phyloP scores from a whole-genome alignment of 1,140 invertebrate genomes.

The Frieseomelitta varia region DNA sequence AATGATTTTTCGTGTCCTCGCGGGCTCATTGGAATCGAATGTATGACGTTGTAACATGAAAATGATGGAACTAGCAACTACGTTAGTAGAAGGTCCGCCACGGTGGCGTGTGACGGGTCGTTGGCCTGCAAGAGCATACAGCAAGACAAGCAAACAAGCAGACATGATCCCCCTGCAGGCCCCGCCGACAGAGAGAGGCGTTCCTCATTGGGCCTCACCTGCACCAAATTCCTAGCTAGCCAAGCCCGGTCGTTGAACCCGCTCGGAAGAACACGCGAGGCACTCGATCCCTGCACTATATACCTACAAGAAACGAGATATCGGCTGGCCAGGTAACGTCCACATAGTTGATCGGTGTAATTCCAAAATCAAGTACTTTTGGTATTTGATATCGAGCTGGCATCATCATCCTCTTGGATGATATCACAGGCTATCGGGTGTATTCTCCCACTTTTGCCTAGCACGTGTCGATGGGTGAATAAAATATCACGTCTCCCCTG shows the following conservation, averaged over 20 bases:
- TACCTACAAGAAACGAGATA: slow-evolving; percentile 50
- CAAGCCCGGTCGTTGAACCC: slow-evolving; percentile 71
- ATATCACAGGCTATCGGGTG: background rate
- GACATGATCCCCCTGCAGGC: slow-evolving; percentile 70
- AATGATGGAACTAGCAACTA: slow-evolving; percentile 56
- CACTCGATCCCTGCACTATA: slow-evolving; percentile 43
- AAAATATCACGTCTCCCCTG: background rate
- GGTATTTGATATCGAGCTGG: slow-evolving; percentile 17
- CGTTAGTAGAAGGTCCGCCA: slow-evolving; percentile 57
- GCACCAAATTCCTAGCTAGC: slow-evolving; percentile 80
- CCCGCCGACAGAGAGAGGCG: slow-evolving; percentile 62
- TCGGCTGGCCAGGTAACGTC: slow-evolving; percentile 12
- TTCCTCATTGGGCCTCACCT: slow-evolving; percentile 77
- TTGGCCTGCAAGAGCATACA: slow-evolving; percentile 72
- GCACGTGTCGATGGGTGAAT: slow-evolving; percentile 12
- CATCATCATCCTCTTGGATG: slow-evolving; percentile 18
- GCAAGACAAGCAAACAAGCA: slow-evolving; percentile 65
- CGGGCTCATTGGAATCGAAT: background rate
- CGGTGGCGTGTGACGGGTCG: slow-evolving; percentile 63
- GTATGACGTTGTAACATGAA: slow-evolving; percentile 7
- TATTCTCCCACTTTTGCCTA: background rate
- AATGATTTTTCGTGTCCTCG: background rate
- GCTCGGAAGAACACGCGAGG: slow-evolving; percentile 43
- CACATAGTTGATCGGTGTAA: background rate
- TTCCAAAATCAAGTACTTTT: slow-evolving; percentile 5